Conservation (phyloP, 2,888 invertebrate species). For the Nebria brevicollis region DNA sequence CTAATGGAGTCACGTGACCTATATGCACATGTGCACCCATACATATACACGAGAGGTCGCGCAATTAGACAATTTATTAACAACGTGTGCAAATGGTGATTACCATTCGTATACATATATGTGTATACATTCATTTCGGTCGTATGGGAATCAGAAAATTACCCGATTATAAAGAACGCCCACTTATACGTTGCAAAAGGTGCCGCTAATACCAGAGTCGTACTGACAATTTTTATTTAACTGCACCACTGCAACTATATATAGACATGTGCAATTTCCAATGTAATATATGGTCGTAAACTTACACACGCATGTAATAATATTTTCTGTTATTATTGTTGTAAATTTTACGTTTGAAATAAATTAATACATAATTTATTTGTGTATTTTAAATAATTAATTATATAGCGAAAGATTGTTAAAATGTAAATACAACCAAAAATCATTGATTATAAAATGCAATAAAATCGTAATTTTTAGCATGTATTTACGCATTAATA, state of each 20-base stretch:
- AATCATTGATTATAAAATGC: too few relatives aligned
- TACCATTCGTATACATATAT: constrained; percentile 27
- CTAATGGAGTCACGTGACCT: background rate
- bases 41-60: constrained; percentile 16
- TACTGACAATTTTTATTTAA: background rate
- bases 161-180: constrained; percentile 4
- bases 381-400: too few relatives aligned
- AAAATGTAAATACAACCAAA: too few relatives aligned
- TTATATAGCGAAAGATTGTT: too few relatives aligned
- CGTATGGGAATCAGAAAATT: constrained; percentile 10
- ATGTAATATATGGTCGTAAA: background rate
- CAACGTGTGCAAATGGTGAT: constrained; percentile 29
- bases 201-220: background rate
- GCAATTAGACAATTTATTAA: constrained; percentile 42
- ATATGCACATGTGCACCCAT: background rate
- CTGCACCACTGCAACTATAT: background rate
- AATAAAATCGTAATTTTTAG: too few relatives aligned
- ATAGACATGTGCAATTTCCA: background rate
- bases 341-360: background rate
- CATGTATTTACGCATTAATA: too few relatives aligned
- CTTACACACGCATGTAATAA: background rate
- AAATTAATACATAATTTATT: too few relatives aligned
- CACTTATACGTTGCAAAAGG: background rate
- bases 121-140: constrained; percentile 1
- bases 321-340: background rate